These are phyloP conservation scores for Bos javanicus DNA, from an alignment of 2,113 vertebrate genomes.

Conservation along the genomic window DNA sequence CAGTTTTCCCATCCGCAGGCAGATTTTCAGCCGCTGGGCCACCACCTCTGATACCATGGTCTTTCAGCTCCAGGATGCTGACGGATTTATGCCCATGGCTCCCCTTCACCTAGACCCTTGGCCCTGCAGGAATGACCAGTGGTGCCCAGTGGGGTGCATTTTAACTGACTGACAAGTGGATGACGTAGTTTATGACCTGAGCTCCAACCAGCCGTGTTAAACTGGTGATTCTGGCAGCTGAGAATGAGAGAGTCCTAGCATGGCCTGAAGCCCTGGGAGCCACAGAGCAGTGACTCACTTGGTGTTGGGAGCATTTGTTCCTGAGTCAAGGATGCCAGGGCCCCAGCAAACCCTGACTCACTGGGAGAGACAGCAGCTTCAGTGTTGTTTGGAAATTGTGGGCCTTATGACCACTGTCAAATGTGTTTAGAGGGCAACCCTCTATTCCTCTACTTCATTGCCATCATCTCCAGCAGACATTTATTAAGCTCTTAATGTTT, in stretches of 20 bases:
- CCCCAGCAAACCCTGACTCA: neutral
- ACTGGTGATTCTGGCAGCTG: neutral
- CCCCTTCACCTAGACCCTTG: neutral
- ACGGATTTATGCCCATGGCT: neutral
- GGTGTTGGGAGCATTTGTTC: neutral
- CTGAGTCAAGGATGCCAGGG: neutral
- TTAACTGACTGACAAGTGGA: neutral
- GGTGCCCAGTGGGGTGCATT: neutral
- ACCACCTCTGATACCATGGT: neutral
- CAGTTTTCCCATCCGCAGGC: neutral
- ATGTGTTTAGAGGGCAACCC: neutral
- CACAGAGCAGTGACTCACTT: fast-evolving
- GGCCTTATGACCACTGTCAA: neutral
- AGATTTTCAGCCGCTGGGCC: neutral
- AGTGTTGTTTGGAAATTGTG: neutral
- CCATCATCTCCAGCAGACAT: neutral
- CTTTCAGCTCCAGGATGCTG: neutral
- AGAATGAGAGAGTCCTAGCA: neutral
- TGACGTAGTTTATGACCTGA: neutral
- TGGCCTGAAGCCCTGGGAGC: neutral
- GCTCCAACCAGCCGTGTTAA: neutral
- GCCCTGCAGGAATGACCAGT: neutral
- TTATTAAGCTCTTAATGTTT: neutral
- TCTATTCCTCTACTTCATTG: neutral
- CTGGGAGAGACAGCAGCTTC: neutral